Evolutionary conservation across 2,888 invertebrate genomes (phyloP), one percentile per base, ranked within the genome.

Genomic region (Lasioglossum pauxillum): DNA sequence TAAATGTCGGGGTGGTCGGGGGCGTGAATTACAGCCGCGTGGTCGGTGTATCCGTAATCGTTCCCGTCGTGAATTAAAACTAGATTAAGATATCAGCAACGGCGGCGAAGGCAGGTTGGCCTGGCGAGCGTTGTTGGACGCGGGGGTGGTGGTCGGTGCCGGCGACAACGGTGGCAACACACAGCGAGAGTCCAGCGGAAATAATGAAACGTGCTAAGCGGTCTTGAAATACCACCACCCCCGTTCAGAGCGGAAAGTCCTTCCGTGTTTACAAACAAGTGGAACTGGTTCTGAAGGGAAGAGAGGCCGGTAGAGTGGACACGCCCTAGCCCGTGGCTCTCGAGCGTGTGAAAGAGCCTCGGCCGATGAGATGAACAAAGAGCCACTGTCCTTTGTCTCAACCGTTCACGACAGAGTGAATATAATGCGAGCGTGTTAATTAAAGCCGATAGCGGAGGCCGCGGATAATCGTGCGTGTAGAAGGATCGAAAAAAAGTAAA

Each of bases 201-300:
- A 88, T 78, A 90, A 87, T 80, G 90, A 85, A 88, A 90, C 83
- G 83, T 79, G 74, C 69, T 71, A 74, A 82, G 74, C 75, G 82
- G 77, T 86, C 85, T 83, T 75, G 89, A 83, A 88, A 87, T 85
- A 80, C 85, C 87, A 72, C 74, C 53, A 78, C 46, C 57, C 53
- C 46, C 69, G 67, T 41, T 41, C 41, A 0, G 83, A 60, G 71
- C 46, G 57, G 72, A 86, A 86, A 91, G 88, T 90, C 89, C 88
- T 89, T 89, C 89, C 86, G 87, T 91, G 91, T 91, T 91, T 91
- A 91, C 91, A 91, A 91, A 91, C 91, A 91, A 90, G 91, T 84
- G 91, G 86, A 91, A 90, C 91, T 91, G 91, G 90, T 91, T 91
- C 74, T 85, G 87, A 89, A 90, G 89, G 87, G 89, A 57, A 12